A percentile compares a stretch with the other conserved stretches of the same genome.
phyloP scores from a whole-genome alignment of 2,113 vertebrate species.

The Parus major region DNA sequence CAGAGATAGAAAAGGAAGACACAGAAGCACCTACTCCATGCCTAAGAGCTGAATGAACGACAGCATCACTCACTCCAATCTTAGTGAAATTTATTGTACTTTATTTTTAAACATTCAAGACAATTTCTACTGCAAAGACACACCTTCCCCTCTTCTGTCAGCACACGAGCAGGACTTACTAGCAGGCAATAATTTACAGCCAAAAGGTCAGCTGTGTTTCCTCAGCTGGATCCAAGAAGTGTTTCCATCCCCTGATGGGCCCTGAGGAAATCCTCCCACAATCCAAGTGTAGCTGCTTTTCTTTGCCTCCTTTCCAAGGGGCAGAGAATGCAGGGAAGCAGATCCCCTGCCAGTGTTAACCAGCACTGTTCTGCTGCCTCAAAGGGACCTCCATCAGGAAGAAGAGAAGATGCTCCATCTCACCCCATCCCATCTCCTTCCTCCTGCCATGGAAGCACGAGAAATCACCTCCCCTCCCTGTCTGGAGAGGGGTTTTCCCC shows the following conservation, averaged over 20 bases:
- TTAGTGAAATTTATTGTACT: neutral
- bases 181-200: neutral
- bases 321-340: neutral
- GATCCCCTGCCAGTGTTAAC: neutral
- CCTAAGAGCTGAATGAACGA: slow-evolving; percentile 22
- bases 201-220: neutral
- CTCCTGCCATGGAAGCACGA: neutral
- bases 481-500: neutral
- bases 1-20: slow-evolving; percentile 36
- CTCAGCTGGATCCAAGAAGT: neutral
- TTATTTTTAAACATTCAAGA: slow-evolving; percentile 5
- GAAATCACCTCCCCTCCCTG: neutral
- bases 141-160: neutral
- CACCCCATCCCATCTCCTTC: neutral
- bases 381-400: neutral
- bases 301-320: neutral
- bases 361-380: neutral
- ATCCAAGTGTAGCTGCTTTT: neutral
- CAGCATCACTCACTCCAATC: neutral
- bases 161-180: neutral
- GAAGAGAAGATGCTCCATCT: neutral
- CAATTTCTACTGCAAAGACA: slow-evolving; percentile 7
- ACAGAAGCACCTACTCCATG: slow-evolving; percentile 18
- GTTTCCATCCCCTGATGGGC: neutral
- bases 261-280: neutral